Evolutionary conservation across 2,888 invertebrate genomes (phyloP).

Genomic region (Chaetogeoica ovagalla): DNA sequence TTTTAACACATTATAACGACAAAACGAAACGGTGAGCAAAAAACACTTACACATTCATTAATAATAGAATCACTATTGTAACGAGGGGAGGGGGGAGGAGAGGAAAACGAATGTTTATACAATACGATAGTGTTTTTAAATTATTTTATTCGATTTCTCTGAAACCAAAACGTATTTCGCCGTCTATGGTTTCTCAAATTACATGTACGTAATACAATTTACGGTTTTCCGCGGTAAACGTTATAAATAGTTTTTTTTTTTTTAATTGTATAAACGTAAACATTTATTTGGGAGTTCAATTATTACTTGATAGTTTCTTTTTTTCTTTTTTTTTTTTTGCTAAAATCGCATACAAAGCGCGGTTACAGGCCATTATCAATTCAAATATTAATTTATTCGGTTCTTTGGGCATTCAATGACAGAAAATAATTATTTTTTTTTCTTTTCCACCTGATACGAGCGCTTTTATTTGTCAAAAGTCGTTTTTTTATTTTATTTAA

Average conservation of each 20-base stretch:
- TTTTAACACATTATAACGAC: too few species aligned
- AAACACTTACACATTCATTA: too few species aligned
- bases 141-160: background rate
- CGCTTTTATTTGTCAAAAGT: background rate
- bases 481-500: background rate
- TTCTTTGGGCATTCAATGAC: background rate
- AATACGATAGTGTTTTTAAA: background rate
- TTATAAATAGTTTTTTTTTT: background rate
- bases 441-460: background rate
- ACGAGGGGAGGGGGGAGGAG: too few species aligned
- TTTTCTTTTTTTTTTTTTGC: too few species aligned
- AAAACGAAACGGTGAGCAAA: too few species aligned
- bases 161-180: background rate
- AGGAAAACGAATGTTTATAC: background rate
- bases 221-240: background rate
- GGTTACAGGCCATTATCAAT: background rate
- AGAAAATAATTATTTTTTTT: background rate
- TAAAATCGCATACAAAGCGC: background rate
- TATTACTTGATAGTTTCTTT: too few species aligned
- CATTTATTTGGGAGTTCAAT: background rate
- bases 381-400: slow-evolving; percentile 1
- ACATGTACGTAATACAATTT: background rate
- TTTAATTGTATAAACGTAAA: background rate
- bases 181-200: background rate
- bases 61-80: background rate